These are phyloP conservation scores for Drosophila neonasuta DNA, from an alignment of 2,888 invertebrate species.

Conservation along the genomic window DNA sequence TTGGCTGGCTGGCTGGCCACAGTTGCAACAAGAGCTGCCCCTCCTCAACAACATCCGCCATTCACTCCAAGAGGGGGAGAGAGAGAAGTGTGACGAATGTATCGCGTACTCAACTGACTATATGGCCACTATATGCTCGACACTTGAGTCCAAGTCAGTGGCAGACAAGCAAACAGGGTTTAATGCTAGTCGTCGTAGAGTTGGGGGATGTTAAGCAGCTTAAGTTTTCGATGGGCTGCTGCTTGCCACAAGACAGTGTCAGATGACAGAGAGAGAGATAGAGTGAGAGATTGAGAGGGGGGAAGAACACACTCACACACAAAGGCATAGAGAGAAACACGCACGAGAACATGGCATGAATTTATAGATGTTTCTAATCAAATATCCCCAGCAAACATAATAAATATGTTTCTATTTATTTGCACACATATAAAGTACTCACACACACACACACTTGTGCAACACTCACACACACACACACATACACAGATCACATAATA, in stretches of 20 bases:
- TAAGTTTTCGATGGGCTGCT: constrained; percentile 29
- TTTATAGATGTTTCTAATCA: constrained; percentile 67
- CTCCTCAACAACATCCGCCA: constrained; percentile 8
- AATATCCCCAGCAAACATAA: constrained; percentile 54
- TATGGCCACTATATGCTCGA: constrained; percentile 51
- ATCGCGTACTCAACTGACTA: constrained; percentile 44
- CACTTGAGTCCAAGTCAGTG: constrained; percentile 39
- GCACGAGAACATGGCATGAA: constrained; percentile 21
- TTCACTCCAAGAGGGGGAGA: background rate
- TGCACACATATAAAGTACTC: constrained; percentile 14
- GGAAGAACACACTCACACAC: background rate
- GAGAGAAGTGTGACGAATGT: constrained; percentile 50
- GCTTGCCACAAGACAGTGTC: constrained; percentile 31
- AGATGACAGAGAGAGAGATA: background rate
- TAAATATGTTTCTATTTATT: constrained; percentile 46
- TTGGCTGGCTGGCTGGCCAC: background rate
- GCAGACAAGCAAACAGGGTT: background rate
- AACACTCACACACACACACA: constrained; percentile 6
- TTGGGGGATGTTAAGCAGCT: constrained; percentile 34
- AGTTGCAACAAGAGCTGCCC: constrained; percentile 1
- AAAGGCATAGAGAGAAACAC: background rate
- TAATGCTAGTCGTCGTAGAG: background rate
- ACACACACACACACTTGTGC: constrained; percentile 7
- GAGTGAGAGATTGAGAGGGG: too few species aligned
- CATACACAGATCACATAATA: constrained; percentile 14